Base-by-base conservation (phyloP, 2,797 vertebrate genomes). In the Protosalanx chinensis region DNA sequence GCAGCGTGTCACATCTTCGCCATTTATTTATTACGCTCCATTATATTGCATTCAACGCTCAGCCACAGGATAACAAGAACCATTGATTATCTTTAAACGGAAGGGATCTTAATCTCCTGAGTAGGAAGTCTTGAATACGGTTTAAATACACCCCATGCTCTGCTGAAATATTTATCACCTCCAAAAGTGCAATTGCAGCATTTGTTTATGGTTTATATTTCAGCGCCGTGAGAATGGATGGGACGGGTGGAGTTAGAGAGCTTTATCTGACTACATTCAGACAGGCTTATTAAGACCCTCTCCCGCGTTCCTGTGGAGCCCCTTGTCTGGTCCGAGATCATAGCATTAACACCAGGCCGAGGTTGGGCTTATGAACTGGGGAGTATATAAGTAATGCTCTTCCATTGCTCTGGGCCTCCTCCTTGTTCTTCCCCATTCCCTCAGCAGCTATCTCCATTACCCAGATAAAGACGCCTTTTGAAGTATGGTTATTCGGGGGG, bases 51-150 rank as follows among this genome's bases (percentile, higher is more conserved):
- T 89, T 89, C 87, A 82, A 77, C 82, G 81, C 70, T 74, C 74
- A 82, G 82, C 84, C 85, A 76, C 72, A 73, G 84, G 79, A 87
- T 89, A 91, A 90, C 84, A 90, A 84, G 89, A 92, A 87, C 87
- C 90, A 94, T 92, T 92, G 92, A 93, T 92, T 93, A 91, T 92
- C 90, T 92, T 89, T 91, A 92, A 93, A 89, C 77, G 75, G 76
- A 82, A 79, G 81, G 87, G 88, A 92, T 91, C 85, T 88, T 91
- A 90, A 92, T 93, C 93, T 91, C 87, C 20, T 2, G 80, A 64
- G 74, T 82, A 82, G 82, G 82, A 77, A 84, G 79, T 78, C 82
- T 83, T 85, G 79, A 82, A 90, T 81, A 86, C 84, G 82, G 83
- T 92, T 93, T 90, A 92, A 93, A 92, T 93, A 92, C 89, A 89